Base-by-base conservation (phyloP, 2,888 invertebrate species). In the Sarcophaga variegata region DNA sequence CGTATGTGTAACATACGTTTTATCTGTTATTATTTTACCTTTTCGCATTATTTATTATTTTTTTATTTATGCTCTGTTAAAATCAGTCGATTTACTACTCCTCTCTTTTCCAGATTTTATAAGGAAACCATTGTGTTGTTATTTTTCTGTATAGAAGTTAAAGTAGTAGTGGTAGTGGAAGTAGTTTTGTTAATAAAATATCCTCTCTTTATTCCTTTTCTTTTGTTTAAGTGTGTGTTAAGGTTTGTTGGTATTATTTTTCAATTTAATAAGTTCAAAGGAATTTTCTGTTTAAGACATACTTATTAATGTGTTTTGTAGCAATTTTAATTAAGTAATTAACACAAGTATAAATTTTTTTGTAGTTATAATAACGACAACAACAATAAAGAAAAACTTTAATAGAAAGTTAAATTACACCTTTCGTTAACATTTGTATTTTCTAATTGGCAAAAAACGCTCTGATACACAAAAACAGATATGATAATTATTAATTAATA, bases 201-300 rank as follows among this genome's bases (percentile, higher is more conserved):
- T 54, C 17, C 54, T 4, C 54, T 54, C 0, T 17, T 54, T 17
- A 54, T 54, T 54, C 17, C 54, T 12, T 54, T 54, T 54, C 17
- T 54, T 17, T 5, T 54, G 54, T 4, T 17, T 54, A 54, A 14
- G 54, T 54, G 37, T 37, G 37, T 37, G 37, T 3, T 37, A 37
- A 49, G 14, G 49, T 4, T 54, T 37, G 37, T 10, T 37, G 10
- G 54, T 54, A 54, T 54, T 54, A 17, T 3, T 63, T 49, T 63
- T 49, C 63, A 25, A 63, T 75, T 75, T 63, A 63, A 75, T 75
- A 63, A 47, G 74, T 74, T 62, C 74, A 74, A 74, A 47, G 62
- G 74, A 74, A 63, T 62, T 63, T 63, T 69, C 47, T 22, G 45
- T 74, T 62, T 47, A 62, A 75, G 47, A 64, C 62, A 47, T 47